Evolutionary conservation across 1,140 invertebrate genomes (phyloP).

Genomic region (Zaprionus ornatus): DNA sequence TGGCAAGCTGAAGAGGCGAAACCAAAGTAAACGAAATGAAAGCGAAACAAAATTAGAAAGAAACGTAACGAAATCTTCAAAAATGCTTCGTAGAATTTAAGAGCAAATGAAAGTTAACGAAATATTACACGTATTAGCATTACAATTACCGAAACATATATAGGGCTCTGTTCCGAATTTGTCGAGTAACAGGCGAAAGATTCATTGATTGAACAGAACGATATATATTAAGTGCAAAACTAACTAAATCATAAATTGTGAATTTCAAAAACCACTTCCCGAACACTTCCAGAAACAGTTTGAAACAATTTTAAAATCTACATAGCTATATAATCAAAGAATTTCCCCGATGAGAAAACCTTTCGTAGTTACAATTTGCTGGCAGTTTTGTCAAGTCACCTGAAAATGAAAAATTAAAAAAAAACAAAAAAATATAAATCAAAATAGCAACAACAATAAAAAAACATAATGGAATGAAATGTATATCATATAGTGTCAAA

Average conservation of each 20-base stretch:
- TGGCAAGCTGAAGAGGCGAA: slow-evolving; percentile 28
- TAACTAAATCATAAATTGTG: neutral
- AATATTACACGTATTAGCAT: slow-evolving; percentile 73
- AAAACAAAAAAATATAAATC: slow-evolving; percentile 2
- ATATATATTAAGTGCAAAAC: neutral
- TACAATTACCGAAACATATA: slow-evolving; percentile 30
- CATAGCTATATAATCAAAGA: neutral
- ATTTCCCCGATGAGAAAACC: neutral
- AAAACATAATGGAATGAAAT: neutral
- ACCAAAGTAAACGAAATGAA: neutral
- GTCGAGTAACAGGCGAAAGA: neutral
- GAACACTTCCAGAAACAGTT: neutral
- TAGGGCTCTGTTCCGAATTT: neutral
- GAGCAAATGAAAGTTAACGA: slow-evolving; percentile 79
- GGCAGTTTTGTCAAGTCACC: slow-evolving; percentile 31
- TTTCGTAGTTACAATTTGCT: slow-evolving; percentile 19
- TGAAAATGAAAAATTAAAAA: neutral
- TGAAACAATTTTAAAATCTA: neutral
- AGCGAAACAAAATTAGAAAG: slow-evolving; percentile 35
- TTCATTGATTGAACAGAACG: neutral
- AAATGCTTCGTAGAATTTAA: slow-evolving; percentile 74
- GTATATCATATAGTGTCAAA: slow-evolving; percentile 28
- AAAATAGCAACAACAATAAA: slow-evolving; percentile 35
- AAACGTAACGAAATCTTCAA: slow-evolving; percentile 45
- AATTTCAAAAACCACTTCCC: neutral